Evolutionary conservation across 92 coral and sea anemone genomes (phyloP).

Genomic region (Porites divaricata): DNA sequence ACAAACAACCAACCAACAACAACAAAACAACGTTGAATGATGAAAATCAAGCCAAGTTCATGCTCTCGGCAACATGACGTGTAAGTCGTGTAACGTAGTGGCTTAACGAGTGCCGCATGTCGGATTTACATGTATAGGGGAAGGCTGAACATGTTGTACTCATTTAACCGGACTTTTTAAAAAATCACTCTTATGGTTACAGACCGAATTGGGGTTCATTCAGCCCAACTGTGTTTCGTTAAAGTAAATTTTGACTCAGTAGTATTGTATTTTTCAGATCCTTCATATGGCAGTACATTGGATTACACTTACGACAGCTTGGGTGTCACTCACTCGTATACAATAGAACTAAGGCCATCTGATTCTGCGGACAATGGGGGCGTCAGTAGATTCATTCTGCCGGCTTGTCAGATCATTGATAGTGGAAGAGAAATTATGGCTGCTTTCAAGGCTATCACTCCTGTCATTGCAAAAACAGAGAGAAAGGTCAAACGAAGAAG

Average conservation of each 20-base stretch:
- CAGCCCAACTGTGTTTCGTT: too few relatives aligned
- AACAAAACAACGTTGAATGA: too few relatives aligned
- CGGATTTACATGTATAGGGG: too few relatives aligned
- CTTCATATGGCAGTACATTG: not conserved
- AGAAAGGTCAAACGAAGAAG: not conserved
- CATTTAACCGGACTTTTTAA: too few relatives aligned
- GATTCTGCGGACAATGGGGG: not conserved
- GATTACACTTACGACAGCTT: constrained; percentile 5
- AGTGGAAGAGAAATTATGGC: constrained; percentile 55
- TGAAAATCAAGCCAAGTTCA: too few relatives aligned
- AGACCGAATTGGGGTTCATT: too few relatives aligned
- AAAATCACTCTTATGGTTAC: too few relatives aligned
- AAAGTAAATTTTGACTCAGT: not conserved
- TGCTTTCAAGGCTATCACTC: constrained; percentile 39
- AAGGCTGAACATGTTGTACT: too few relatives aligned
- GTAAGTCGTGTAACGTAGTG: too few relatives aligned
- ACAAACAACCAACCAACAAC: too few relatives aligned
- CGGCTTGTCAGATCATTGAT: constrained; percentile 44
- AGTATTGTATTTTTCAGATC: not conserved
- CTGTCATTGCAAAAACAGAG: not conserved
- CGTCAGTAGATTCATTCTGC: constrained; percentile 33
- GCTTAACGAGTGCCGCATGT: too few relatives aligned
- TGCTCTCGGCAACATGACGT: too few relatives aligned
- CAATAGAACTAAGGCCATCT: constrained; percentile 5
- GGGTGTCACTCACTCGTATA: not conserved